A percentile compares a stretch with the other conserved stretches of the same genome.
Conservation (phyloP, 2,113 vertebrate species). For the Paedocypris sp. region DNA sequence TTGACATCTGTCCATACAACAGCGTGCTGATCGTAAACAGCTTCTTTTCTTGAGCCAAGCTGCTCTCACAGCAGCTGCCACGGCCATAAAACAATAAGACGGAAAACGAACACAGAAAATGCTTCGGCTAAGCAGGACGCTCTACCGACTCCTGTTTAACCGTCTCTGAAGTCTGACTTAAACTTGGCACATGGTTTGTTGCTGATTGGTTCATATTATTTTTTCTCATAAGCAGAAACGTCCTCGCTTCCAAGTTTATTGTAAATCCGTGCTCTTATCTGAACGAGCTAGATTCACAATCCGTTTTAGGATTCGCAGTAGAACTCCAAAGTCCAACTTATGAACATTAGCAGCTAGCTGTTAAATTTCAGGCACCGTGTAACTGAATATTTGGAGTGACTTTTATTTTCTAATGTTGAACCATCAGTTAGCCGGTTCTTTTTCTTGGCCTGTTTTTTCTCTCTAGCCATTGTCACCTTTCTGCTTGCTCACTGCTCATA, state of each 20-base stretch:
- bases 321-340: no score
- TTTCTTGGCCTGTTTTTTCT: no score
- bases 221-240: neutral
- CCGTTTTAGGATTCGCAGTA: no score
- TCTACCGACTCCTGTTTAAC: neutral
- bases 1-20: slow-evolving; percentile 53
- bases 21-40: slow-evolving; percentile 45
- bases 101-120: neutral
- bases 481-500: no score
- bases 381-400: no score
- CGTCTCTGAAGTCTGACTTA: neutral
- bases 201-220: slow-evolving; percentile 1
- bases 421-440: no score
- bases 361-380: no score
- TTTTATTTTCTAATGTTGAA: no score
- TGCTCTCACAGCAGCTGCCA: slow-evolving; percentile 8
- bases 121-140: slow-evolving; percentile 2
- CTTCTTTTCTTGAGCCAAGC: slow-evolving; percentile 23
- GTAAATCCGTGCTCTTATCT: slow-evolving; percentile 7
- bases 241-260: slow-evolving; percentile 14
- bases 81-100: slow-evolving; percentile 18
- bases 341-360: no score
- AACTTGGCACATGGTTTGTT: neutral
- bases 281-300: no score
- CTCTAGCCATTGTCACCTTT: no score